Evolutionary conservation across 2,113 vertebrate genomes (phyloP).

Genomic region (Solea solea): DNA sequence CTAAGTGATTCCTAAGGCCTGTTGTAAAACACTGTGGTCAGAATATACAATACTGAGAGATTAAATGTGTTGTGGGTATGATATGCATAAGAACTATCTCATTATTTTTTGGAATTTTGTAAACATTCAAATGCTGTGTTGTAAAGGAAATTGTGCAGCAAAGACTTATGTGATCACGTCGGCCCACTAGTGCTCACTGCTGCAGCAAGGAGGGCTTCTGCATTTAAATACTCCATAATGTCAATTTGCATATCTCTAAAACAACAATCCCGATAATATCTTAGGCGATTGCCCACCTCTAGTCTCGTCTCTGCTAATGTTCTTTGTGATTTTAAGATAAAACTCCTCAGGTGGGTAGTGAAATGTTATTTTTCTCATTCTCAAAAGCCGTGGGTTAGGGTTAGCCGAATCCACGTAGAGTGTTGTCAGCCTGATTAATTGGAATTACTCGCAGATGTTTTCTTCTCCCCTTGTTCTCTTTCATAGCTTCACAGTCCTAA

Average conservation of each 20-base stretch:
- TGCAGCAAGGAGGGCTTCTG: too few species aligned
- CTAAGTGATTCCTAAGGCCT: conserved; percentile 18
- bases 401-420: neutral
- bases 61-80: neutral
- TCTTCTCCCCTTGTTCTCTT: conserved; percentile 26
- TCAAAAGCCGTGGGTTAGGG: too few species aligned
- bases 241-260: too few species aligned
- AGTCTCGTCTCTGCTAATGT: neutral
- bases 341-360: conserved; percentile 15
- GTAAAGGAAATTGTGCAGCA: too few species aligned
- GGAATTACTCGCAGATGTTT: conserved; percentile 15
- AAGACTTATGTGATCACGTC: too few species aligned
- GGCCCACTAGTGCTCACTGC: too few species aligned
- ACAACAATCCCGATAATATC: too few species aligned
- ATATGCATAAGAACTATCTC: too few species aligned
- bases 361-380: conserved; percentile 1
- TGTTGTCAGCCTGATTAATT: conserved; percentile 16
- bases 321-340: conserved; percentile 14
- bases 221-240: too few species aligned
- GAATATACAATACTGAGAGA: neutral
- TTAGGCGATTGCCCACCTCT: too few species aligned
- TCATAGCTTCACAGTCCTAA: conserved; percentile 17
- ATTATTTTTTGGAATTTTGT: too few species aligned
- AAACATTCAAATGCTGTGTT: too few species aligned
- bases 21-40: neutral